Evolutionary conservation across 1,140 invertebrate species (phyloP).

Genomic region (Drosophila hydei): DNA sequence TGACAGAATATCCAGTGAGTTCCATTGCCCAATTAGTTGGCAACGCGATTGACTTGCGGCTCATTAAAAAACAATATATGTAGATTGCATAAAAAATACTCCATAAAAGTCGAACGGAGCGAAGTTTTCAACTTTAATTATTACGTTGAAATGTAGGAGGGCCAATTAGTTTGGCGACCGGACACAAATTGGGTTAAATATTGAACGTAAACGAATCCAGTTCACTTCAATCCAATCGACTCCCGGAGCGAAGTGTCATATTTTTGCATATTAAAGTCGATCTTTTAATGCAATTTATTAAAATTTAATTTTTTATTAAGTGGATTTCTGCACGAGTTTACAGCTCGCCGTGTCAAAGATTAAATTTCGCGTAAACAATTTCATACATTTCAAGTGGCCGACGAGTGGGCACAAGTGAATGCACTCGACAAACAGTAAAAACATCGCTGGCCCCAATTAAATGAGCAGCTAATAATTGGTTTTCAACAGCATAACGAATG

Average conservation of each 20-base stretch:
- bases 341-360: slow-evolving; percentile 30
- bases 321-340: slow-evolving; percentile 51
- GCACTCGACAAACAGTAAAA: not conserved
- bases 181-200: slow-evolving; percentile 69
- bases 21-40: slow-evolving; percentile 68
- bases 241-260: slow-evolving; percentile 28
- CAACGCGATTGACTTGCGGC: slow-evolving; percentile 79
- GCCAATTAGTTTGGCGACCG: slow-evolving; percentile 71
- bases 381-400: slow-evolving; percentile 24
- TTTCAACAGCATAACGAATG: not conserved
- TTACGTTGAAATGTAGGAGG: slow-evolving; percentile 58
- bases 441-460: slow-evolving; percentile 14
- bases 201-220: slow-evolving; percentile 44
- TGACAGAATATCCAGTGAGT: slow-evolving; percentile 12
- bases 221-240: slow-evolving; percentile 17
- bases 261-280: slow-evolving; percentile 50
- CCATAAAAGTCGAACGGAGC: slow-evolving; percentile 17
- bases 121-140: slow-evolving; percentile 70
- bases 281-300: slow-evolving; percentile 71
- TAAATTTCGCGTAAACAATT: slow-evolving; percentile 49
- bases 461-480: slow-evolving; percentile 11
- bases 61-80: slow-evolving; percentile 83
- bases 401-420: slow-evolving; percentile 5
- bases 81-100: slow-evolving; percentile 58
- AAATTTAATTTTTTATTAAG: slow-evolving; percentile 68